Evolutionary conservation across 53 echinoderm and acorn worm species (phyloP).

Genomic region (Paracentrotus lividus): DNA sequence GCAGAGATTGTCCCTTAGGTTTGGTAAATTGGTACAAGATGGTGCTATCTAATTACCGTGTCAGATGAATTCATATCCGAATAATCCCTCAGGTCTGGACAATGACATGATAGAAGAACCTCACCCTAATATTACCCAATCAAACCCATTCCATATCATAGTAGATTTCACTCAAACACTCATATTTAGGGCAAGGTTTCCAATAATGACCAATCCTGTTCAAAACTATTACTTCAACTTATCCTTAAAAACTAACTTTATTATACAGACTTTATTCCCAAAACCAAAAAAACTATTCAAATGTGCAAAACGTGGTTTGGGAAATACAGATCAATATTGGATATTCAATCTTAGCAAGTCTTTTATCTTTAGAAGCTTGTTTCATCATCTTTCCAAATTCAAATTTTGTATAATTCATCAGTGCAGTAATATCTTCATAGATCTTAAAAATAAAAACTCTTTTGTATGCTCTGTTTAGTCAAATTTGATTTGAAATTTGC

Average conservation of each 20-base stretch:
- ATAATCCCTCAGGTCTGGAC: slow-evolving; percentile 49
- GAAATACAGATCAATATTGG: background rate
- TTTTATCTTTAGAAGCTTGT: no score
- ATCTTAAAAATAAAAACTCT: background rate
- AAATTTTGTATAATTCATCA: background rate
- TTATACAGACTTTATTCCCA: background rate
- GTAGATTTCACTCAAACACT: slow-evolving; percentile 43
- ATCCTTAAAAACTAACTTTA: slow-evolving; percentile 5
- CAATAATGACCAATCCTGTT: slow-evolving; percentile 37
- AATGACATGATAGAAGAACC: slow-evolving; percentile 60
- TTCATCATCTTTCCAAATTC: no score
- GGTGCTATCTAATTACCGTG: slow-evolving; percentile 52
- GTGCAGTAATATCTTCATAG: background rate
- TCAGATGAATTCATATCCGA: slow-evolving; percentile 59
- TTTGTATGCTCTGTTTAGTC: background rate
- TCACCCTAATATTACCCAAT: slow-evolving; percentile 31
- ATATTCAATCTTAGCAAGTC: no score
- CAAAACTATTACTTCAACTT: background rate
- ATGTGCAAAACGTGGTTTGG: background rate
- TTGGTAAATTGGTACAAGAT: slow-evolving; percentile 69
- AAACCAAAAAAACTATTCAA: background rate
- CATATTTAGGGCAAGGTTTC: slow-evolving; percentile 26
- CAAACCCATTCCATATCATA: slow-evolving; percentile 30
- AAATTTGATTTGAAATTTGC: background rate
- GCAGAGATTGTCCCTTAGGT: slow-evolving; percentile 63